These are phyloP conservation scores for Lasioglossum pauxillum DNA, from an alignment of 2,888 invertebrate species.

Conservation along the genomic window DNA sequence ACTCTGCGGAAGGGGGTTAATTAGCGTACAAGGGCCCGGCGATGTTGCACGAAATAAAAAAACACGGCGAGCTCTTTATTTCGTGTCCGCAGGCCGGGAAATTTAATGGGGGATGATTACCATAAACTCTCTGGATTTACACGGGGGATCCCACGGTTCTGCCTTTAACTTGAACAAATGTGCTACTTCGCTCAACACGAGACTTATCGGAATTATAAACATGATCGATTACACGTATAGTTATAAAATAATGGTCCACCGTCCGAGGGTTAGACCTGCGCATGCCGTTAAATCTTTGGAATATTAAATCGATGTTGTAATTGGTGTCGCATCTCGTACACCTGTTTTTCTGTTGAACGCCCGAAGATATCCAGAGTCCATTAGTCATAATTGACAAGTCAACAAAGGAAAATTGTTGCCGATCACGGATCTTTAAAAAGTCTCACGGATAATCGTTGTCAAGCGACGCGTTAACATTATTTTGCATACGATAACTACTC, in stretches of 20 bases:
- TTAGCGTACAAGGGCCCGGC: constrained; percentile 32
- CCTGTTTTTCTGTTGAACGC: background rate
- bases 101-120: constrained; percentile 28
- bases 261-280: no score
- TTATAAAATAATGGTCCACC: no score
- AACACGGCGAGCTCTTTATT: constrained; percentile 21
- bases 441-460: background rate
- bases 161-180: background rate
- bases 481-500: background rate
- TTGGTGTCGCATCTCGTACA: background rate
- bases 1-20: constrained; percentile 37
- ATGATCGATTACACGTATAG: no score
- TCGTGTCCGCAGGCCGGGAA: constrained; percentile 7
- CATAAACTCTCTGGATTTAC: background rate
- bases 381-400: background rate
- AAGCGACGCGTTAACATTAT: background rate
- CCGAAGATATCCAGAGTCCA: background rate
- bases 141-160: background rate
- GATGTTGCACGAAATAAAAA: constrained; percentile 39
- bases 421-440: background rate
- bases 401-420: background rate
- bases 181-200: background rate
- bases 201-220: background rate
- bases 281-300: no score
- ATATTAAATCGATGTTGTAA: no score